Conservation (phyloP, 2,113 vertebrate species). For the Apteryx owenii region DNA sequence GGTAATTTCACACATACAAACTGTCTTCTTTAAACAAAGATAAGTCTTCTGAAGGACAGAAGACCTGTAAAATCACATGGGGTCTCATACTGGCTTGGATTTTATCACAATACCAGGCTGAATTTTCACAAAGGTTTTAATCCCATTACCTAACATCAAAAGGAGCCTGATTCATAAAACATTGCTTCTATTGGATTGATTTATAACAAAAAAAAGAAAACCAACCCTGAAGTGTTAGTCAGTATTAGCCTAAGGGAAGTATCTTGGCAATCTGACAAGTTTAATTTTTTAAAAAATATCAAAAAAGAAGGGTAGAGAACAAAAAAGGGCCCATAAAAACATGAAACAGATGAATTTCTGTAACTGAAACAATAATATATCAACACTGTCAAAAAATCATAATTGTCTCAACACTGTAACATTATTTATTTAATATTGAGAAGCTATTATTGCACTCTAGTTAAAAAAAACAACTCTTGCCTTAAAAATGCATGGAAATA, state of each 20-base stretch:
- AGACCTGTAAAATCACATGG: not conserved
- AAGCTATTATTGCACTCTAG: constrained; percentile 65
- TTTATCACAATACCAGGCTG: constrained; percentile 17
- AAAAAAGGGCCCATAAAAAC: constrained; percentile 28
- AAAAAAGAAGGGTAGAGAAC: not conserved
- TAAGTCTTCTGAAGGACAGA: constrained; percentile 6
- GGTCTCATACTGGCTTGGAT: not conserved
- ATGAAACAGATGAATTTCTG: constrained; percentile 23
- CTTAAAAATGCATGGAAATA: constrained; percentile 75
- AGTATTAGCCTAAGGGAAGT: not conserved
- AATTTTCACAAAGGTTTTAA: constrained; percentile 58
- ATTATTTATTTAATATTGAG: constrained; percentile 75
- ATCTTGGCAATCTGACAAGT: not conserved
- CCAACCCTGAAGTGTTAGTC: not conserved
- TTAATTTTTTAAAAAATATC: not conserved
- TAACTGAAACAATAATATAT: constrained; percentile 52
- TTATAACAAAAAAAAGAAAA: not conserved
- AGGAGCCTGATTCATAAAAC: constrained; percentile 57
- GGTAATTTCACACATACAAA: not conserved
- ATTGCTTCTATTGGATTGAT: constrained; percentile 39
- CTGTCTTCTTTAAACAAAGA: constrained; percentile 16
- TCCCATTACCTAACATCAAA: constrained; percentile 40
- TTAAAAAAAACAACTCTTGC: not conserved
- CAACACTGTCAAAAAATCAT: constrained; percentile 64
- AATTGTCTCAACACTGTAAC: constrained; percentile 56